These are phyloP conservation scores for Arenaria interpres DNA, from an alignment of 2,113 vertebrate genomes.

Conservation along the genomic window DNA sequence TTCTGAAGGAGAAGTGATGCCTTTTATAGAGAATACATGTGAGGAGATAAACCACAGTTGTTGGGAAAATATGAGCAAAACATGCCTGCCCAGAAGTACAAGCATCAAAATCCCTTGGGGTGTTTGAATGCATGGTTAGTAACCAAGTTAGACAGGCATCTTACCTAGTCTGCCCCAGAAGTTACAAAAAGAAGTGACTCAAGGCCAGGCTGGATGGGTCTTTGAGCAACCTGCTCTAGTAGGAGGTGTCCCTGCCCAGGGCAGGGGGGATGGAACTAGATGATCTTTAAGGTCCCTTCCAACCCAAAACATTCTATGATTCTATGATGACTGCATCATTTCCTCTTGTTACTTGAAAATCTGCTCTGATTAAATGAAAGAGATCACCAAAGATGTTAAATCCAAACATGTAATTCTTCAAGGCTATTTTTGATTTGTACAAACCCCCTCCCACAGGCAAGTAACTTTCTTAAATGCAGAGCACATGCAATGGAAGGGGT, in stretches of 20 bases:
- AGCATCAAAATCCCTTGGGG: background rate
- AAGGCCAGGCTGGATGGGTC: too few species aligned
- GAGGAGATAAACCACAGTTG: background rate
- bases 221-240: too few species aligned
- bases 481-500: background rate
- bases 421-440: background rate
- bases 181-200: background rate
- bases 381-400: background rate
- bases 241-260: too few species aligned
- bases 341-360: background rate
- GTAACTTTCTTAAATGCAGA: background rate
- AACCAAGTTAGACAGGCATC: background rate
- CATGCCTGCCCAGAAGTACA: background rate
- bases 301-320: too few species aligned
- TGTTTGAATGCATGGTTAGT: background rate
- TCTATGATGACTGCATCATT: background rate
- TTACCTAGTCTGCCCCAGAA: background rate
- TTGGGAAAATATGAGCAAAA: background rate
- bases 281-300: too few species aligned
- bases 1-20: background rate
- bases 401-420: background rate
- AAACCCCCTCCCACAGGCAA: background rate
- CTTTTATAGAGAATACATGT: background rate
- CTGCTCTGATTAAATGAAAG: background rate
- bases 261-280: too few species aligned